These are phyloP conservation scores for Pyrrhia umbra DNA, from an alignment of 2,888 invertebrate species.

Conservation along the genomic window DNA sequence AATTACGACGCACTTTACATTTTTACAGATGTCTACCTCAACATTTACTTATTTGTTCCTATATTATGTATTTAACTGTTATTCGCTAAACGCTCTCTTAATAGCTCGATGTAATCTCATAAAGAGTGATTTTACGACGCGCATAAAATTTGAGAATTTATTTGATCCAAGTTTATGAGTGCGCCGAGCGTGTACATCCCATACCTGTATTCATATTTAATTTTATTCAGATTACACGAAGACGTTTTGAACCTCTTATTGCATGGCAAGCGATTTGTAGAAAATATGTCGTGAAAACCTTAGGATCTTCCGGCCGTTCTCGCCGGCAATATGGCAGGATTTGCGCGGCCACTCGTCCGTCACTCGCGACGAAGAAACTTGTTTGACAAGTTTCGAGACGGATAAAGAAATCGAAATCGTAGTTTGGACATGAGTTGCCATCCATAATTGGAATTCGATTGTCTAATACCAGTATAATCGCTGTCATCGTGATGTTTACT, in stretches of 20 bases:
- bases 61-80: background rate
- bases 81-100: conserved; percentile 13
- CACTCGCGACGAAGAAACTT: conserved; percentile 35
- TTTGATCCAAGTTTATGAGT: conserved; percentile 31
- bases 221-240: conserved; percentile 25
- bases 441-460: conserved; percentile 22
- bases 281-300: conserved; percentile 12
- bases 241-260: conserved; percentile 3
- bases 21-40: conserved; percentile 5
- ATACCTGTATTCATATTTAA: conserved; percentile 36
- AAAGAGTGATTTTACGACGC: conserved; percentile 37
- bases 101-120: conserved; percentile 22
- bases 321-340: background rate
- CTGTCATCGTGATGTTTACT: conserved; percentile 8
- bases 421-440: conserved; percentile 14
- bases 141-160: conserved; percentile 42
- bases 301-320: conserved; percentile 16
- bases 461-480: conserved; percentile 6
- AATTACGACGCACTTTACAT: conserved; percentile 8
- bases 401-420: conserved; percentile 39
- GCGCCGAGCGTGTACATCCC: conserved; percentile 11
- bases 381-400: conserved; percentile 38
- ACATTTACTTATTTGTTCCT: background rate
- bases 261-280: conserved; percentile 4
- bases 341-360: conserved; percentile 6